A percentile compares a stretch with the other conserved stretches of the same genome.
Evolutionary conservation across 1,140 invertebrate genomes (phyloP).

Genomic region (Drosophila seguyi): DNA sequence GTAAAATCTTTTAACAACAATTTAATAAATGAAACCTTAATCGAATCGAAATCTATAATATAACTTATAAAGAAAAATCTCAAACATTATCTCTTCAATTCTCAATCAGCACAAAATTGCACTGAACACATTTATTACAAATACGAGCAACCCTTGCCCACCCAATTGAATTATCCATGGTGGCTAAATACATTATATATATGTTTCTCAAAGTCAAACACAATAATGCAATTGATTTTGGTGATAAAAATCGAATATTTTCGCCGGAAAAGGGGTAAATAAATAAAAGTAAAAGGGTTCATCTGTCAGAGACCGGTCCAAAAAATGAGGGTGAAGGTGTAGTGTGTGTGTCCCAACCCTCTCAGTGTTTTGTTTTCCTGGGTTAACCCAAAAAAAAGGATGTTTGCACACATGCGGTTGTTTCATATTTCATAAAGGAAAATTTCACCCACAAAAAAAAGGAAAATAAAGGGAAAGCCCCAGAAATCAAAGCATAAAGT

Average conservation of each 20-base stretch:
- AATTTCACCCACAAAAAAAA: conserved; percentile 52
- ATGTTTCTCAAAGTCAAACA: conserved; percentile 56
- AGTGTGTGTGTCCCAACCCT: conserved; percentile 12
- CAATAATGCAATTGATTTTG: conserved; percentile 82
- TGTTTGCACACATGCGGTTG: conserved; percentile 83
- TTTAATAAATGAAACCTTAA: background rate
- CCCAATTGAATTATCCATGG: conserved; percentile 75
- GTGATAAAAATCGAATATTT: conserved; percentile 82
- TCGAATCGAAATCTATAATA: background rate
- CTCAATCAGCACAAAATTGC: conserved; percentile 8
- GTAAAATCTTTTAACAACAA: background rate
- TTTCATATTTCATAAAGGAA: conserved; percentile 78
- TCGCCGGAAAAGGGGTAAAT: conserved; percentile 49
- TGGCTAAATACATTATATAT: conserved; percentile 54
- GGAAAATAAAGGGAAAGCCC: conserved; percentile 43
- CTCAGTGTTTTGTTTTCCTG: conserved; percentile 21
- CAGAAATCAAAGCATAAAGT: conserved; percentile 79
- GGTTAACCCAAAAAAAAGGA: conserved; percentile 52
- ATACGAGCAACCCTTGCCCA: conserved; percentile 31
- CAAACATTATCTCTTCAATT: background rate
- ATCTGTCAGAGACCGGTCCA: conserved; percentile 36
- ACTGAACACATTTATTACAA: conserved; percentile 10
- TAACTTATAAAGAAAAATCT: background rate
- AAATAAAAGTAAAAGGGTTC: conserved; percentile 61
- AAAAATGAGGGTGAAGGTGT: conserved; percentile 38